Percentiles rank a stretch among this genome's conserved stretches.
These are phyloP conservation scores for Trichechus manatus DNA, from an alignment of 2,113 vertebrate species.

Conservation along the genomic window DNA sequence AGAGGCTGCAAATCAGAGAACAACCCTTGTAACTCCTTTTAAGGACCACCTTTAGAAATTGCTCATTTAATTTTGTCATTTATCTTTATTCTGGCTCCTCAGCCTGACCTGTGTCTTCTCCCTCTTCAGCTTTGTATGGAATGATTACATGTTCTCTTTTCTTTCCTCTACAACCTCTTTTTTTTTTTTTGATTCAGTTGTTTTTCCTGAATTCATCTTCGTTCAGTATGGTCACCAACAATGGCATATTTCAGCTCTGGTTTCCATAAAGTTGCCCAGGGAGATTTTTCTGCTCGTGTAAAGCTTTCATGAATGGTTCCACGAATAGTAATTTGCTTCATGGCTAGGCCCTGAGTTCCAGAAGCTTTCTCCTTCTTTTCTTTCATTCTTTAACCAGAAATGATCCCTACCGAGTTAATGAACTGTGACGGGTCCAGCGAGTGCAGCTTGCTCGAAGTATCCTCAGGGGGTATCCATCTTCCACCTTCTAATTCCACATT, in stretches of 20 bases:
- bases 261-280: neutral
- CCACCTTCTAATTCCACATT: fast-evolving
- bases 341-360: neutral
- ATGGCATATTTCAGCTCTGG: neutral
- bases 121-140: neutral
- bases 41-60: neutral
- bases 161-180: neutral
- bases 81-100: neutral
- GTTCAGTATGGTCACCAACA: neutral
- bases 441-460: neutral
- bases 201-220: neutral
- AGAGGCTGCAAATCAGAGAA: neutral
- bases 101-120: neutral
- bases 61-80: neutral
- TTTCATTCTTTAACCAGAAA: neutral
- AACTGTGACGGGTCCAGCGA: neutral
- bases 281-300: neutral
- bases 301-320: neutral
- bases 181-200: neutral
- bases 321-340: neutral
- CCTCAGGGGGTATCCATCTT: fast-evolving
- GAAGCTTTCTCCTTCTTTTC: neutral
- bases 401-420: neutral
- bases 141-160: neutral
- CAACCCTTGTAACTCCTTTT: fast-evolving